phyloP scores from a whole-genome alignment of 2,797 vertebrate species.

The Pagetopsis macropterus region DNA sequence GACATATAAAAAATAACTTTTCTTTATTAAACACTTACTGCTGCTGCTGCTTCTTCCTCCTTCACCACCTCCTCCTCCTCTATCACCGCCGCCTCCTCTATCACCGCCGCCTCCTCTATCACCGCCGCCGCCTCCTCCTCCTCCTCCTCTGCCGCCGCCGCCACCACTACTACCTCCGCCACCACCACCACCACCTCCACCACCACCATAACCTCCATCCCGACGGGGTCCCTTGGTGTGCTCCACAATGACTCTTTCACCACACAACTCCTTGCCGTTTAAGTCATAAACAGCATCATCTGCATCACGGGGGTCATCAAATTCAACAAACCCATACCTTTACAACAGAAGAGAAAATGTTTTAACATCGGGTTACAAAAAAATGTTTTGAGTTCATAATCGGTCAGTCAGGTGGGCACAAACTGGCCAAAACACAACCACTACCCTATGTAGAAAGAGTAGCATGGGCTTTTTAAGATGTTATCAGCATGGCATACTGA shows the following conservation, averaged over 20 bases:
- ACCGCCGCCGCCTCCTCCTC: slow-evolving; percentile 52
- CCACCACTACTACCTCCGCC: background rate
- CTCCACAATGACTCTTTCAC: slow-evolving; percentile 96
- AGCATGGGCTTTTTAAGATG: too few relatives aligned
- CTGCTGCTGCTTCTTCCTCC: slow-evolving; percentile 84
- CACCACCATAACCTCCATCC: slow-evolving; percentile 88
- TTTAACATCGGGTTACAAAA: background rate
- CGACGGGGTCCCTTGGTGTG: slow-evolving; percentile 95
- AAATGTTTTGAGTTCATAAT: too few relatives aligned
- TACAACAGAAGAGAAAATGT: background rate
- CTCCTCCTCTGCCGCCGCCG: slow-evolving; percentile 30
- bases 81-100: background rate
- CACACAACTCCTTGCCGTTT: slow-evolving; percentile 96
- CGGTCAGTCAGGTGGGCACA: background rate
- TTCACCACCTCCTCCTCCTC: slow-evolving; percentile 25
- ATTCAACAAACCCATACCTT: slow-evolving; percentile 97
- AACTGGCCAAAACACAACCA: background rate
- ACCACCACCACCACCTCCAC: slow-evolving; percentile 9
- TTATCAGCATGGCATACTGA: too few relatives aligned
- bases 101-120: too few relatives aligned
- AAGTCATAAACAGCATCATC: slow-evolving; percentile 97
- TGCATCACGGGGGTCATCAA: slow-evolving; percentile 95
- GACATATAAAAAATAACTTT: slow-evolving; percentile 22
- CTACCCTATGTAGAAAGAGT: background rate
- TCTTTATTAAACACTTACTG: slow-evolving; percentile 86